Percentiles rank a stretch among this genome's conserved stretches.
phyloP scores from a whole-genome alignment of 2,113 vertebrate species.

The Pandion haliaetus region DNA sequence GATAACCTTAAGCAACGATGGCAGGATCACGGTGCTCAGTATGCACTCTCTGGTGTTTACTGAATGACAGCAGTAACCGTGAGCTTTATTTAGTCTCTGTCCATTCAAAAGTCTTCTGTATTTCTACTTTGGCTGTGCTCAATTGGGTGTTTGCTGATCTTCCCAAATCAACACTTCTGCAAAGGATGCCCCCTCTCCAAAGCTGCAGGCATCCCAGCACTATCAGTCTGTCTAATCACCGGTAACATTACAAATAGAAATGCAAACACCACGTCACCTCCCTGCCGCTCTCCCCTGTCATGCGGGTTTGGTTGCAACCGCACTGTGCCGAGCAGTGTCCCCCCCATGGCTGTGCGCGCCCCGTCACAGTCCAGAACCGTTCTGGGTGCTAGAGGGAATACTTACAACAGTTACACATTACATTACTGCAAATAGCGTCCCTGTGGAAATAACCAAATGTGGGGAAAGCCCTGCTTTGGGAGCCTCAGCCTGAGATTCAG shows the following conservation, averaged over 20 bases:
- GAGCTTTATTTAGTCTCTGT: background rate
- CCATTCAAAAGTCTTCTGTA: background rate
- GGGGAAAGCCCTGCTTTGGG: background rate
- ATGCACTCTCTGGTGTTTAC: background rate
- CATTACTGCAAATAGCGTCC: background rate
- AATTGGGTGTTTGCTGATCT: background rate
- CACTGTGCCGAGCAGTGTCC: rapidly evolving
- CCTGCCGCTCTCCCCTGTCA: background rate
- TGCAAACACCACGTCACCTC: rapidly evolving
- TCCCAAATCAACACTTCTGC: background rate
- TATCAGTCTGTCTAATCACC: background rate
- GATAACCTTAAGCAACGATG: background rate
- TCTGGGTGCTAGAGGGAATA: rapidly evolving
- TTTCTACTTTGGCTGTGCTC: background rate
- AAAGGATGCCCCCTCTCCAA: background rate
- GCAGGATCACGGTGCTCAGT: background rate
- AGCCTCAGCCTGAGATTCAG: background rate
- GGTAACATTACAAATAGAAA: background rate
- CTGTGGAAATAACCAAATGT: rapidly evolving
- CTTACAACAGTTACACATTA: rapidly evolving
- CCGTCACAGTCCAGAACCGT: rapidly evolving
- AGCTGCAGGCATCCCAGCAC: background rate
- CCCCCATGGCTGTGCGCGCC: rapidly evolving
- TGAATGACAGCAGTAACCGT: background rate
- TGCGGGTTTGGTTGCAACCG: background rate